Percentiles rank a stretch among this genome's conserved stretches.
phyloP scores from a whole-genome alignment of 2,797 vertebrate genomes.

The Microchirus variegatus region DNA sequence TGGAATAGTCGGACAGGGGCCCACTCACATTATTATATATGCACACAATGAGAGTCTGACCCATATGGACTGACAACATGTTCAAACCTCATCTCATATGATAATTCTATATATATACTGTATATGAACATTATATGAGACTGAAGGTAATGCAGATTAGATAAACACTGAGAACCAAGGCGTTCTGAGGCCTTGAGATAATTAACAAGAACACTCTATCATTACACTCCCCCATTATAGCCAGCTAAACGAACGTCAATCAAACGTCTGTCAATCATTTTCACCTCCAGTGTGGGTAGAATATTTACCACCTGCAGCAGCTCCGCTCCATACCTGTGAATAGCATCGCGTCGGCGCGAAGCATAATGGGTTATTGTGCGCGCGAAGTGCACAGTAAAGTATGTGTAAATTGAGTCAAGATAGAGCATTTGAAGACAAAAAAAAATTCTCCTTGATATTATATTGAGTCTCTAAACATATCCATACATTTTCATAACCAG shows the following conservation, averaged over 20 bases:
- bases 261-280: conserved; percentile 44
- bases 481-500: conserved; percentile 66
- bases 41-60: conserved; percentile 22
- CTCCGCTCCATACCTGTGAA: conserved; percentile 38
- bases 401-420: conserved; percentile 15
- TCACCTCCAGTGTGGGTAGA: conserved; percentile 13
- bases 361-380: conserved; percentile 26
- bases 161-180: conserved; percentile 12
- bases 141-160: conserved; percentile 1
- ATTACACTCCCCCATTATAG: conserved; percentile 18
- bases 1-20: conserved; percentile 51
- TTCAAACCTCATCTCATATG: too few relatives aligned
- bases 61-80: neutral
- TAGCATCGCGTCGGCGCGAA: conserved; percentile 35
- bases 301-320: conserved; percentile 52
- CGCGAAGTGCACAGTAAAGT: conserved; percentile 15
- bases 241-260: conserved; percentile 42
- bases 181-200: conserved; percentile 25
- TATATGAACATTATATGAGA: neutral
- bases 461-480: conserved; percentile 62
- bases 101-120: neutral
- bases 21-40: conserved; percentile 58
- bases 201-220: conserved; percentile 42
- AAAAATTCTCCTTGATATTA: conserved; percentile 56
- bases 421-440: conserved; percentile 45